Evolutionary conservation across 2,797 vertebrate species (phyloP).

Genomic region (Enteromius mattozi): DNA sequence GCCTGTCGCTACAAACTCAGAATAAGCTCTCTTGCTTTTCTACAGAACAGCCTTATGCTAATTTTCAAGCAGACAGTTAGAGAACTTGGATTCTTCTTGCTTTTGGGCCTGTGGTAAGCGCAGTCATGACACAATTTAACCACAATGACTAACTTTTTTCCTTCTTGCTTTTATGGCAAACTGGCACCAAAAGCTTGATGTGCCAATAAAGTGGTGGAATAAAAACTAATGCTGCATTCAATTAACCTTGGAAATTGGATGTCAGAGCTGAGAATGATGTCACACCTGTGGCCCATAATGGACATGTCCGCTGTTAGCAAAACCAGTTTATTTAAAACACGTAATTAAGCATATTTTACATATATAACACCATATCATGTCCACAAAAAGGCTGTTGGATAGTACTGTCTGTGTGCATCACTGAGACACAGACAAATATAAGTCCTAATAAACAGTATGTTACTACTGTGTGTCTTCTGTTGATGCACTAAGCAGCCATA

Average conservation of each 20-base stretch:
- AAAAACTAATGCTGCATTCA: background rate
- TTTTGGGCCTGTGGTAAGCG: slow-evolving; percentile 52
- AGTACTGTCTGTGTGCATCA: background rate
- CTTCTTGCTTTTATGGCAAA: slow-evolving; percentile 27
- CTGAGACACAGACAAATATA: background rate
- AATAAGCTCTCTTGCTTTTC: slow-evolving; percentile 48
- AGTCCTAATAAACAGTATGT: background rate
- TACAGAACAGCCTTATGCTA: slow-evolving; percentile 74
- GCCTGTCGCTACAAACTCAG: slow-evolving; percentile 58
- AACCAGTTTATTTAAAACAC: background rate
- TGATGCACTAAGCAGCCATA: no score
- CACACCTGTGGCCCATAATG: background rate
- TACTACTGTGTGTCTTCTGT: background rate
- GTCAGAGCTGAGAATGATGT: background rate
- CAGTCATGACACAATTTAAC: slow-evolving; percentile 59
- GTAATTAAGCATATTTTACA: background rate
- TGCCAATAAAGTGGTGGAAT: background rate
- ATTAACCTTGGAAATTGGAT: background rate
- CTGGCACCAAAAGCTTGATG: slow-evolving; percentile 29
- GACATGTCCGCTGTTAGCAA: background rate
- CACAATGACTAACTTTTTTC: slow-evolving; percentile 46
- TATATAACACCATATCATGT: background rate
- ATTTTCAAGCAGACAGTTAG: slow-evolving; percentile 69
- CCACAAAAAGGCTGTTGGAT: background rate
- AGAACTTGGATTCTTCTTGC: slow-evolving; percentile 45